phyloP scores from a whole-genome alignment of 2,797 vertebrate species.

The Coreius guichenoti region DNA sequence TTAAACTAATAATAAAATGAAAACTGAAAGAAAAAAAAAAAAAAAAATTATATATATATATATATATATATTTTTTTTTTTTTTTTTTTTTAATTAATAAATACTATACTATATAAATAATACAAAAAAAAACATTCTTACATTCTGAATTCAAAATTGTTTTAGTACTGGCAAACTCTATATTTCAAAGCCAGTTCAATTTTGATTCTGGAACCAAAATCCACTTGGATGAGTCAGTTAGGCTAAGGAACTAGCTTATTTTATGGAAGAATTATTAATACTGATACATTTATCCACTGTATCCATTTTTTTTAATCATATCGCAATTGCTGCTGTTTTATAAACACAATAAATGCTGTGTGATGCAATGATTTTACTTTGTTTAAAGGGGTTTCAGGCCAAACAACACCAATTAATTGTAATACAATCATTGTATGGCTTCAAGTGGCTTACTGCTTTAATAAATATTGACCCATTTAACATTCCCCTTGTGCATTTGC shows the following conservation, averaged over 20 bases:
- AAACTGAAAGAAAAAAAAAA: neutral
- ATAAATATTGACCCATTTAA: slow-evolving; percentile 29
- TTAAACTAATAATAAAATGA: neutral
- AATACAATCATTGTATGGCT: neutral
- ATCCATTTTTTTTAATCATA: neutral
- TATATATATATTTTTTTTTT: no score
- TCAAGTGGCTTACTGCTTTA: neutral
- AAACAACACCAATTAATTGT: neutral
- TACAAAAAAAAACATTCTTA: neutral
- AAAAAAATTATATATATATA: no score
- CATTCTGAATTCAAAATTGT: neutral
- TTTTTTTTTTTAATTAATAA: no score
- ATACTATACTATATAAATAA: neutral
- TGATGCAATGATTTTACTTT: neutral
- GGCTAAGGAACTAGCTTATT: neutral
- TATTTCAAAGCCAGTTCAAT: neutral
- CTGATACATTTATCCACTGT: neutral
- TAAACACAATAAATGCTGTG: no score
- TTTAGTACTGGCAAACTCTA: neutral
- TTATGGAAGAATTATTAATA: neutral
- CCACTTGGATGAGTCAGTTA: neutral
- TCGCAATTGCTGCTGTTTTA: neutral
- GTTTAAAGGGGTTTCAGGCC: neutral
- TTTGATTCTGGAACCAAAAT: neutral
- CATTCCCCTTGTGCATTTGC: neutral